Percentiles rank a stretch among this genome's conserved stretches.
phyloP scores from a whole-genome alignment of 2,113 vertebrate species.

The Himantopus leucocephalus region DNA sequence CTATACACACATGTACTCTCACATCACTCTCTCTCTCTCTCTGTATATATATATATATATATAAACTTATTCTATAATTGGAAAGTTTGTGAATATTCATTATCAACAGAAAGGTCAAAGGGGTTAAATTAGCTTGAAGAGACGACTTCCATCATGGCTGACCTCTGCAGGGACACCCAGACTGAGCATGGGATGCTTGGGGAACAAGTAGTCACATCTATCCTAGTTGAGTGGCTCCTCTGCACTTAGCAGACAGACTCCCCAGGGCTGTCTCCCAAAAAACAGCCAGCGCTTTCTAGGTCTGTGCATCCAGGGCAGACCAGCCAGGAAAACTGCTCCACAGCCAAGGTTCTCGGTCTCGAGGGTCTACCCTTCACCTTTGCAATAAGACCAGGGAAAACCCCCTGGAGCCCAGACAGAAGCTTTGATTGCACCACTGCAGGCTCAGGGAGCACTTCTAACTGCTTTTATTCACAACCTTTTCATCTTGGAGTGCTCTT shows the following conservation, averaged over 20 bases:
- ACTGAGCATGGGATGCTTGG: neutral
- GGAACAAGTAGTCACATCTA: neutral
- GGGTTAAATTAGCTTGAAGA: neutral
- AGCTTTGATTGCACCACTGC: neutral
- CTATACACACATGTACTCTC: fast-evolving
- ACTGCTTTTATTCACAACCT: neutral
- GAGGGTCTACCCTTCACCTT: neutral
- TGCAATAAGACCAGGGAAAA: neutral
- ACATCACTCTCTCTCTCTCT: neutral
- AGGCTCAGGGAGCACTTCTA: neutral
- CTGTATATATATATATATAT: neutral
- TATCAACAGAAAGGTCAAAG: neutral
- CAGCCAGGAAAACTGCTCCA: neutral
- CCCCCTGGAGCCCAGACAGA: neutral
- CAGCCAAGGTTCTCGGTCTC: neutral
- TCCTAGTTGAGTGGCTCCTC: neutral
- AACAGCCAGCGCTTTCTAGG: fast-evolving
- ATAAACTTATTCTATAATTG: neutral
- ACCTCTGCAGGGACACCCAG: neutral
- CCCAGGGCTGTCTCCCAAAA: neutral
- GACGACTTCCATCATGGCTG: neutral
- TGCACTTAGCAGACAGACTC: neutral
- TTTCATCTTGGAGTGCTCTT: neutral
- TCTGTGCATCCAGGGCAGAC: neutral
- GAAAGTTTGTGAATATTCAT: neutral